Percentiles rank a stretch among this genome's conserved stretches.
phyloP scores from a whole-genome alignment of 2,888 invertebrate species.

The Spodoptera picta region DNA sequence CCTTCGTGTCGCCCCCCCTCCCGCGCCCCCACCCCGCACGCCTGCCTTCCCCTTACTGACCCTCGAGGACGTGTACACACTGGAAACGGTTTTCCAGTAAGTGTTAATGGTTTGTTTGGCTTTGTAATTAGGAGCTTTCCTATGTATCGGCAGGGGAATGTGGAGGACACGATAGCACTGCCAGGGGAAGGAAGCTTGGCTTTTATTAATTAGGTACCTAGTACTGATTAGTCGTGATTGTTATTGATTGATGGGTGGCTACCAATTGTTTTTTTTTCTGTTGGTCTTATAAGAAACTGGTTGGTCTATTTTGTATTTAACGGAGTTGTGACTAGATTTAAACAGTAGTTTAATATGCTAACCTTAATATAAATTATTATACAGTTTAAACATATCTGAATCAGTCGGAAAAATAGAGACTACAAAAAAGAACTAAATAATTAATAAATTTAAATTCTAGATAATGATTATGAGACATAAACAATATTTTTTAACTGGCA shows the following conservation, averaged over 20 bases:
- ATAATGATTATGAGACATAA: too few species aligned
- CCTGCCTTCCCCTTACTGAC: constrained; percentile 44
- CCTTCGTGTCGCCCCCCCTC: constrained; percentile 36
- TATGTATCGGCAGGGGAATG: constrained; percentile 32
- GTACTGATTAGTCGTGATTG: neutral
- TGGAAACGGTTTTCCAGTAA: constrained; percentile 56
- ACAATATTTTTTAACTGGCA: too few species aligned
- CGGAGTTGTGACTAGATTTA: too few species aligned
- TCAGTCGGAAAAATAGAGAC: too few species aligned
- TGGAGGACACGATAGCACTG: constrained; percentile 35
- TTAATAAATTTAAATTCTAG: too few species aligned
- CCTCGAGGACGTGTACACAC: constrained; percentile 60
- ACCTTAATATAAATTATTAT: too few species aligned
- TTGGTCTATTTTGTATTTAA: too few species aligned
- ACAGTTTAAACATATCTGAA: too few species aligned
- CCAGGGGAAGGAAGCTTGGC: neutral
- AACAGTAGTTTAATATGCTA: too few species aligned
- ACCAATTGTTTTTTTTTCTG: too few species aligned
- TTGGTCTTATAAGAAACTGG: too few species aligned
- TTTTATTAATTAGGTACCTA: neutral
- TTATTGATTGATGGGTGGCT: neutral
- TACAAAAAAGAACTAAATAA: too few species aligned
- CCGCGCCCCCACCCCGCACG: constrained; percentile 19
- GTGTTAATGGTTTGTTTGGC: constrained; percentile 74
- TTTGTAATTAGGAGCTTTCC: constrained; percentile 71